phyloP scores from a whole-genome alignment of 2,888 invertebrate species.

The Nipponacmea schrenckii region DNA sequence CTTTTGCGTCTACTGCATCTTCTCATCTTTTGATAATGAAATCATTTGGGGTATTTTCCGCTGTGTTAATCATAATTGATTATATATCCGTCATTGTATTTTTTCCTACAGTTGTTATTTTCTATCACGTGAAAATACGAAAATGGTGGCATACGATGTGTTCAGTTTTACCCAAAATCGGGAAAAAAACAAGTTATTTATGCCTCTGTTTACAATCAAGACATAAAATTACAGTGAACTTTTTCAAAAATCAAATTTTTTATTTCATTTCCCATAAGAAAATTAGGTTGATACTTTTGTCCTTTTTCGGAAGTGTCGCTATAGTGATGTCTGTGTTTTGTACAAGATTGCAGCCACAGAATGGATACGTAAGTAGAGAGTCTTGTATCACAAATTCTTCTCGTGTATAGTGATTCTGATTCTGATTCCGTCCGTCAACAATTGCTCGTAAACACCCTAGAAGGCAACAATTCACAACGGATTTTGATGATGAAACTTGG shows the following conservation, averaged over 20 bases:
- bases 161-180: conserved; percentile 30
- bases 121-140: conserved; percentile 45
- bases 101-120: conserved; percentile 44
- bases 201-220: neutral
- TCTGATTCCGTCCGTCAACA: no score
- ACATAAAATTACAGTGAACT: conserved; percentile 12
- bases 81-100: conserved; percentile 52
- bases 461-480: no score
- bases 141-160: conserved; percentile 21
- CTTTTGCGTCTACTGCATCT: conserved; percentile 49
- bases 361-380: conserved; percentile 48
- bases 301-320: conserved; percentile 32
- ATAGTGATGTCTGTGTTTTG: conserved; percentile 42
- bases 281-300: conserved; percentile 44
- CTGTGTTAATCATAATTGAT: conserved; percentile 47
- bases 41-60: conserved; percentile 57
- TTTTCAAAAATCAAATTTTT: conserved; percentile 49
- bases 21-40: conserved; percentile 52
- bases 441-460: no score
- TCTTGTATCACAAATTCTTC: no score
- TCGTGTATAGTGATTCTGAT: no score
- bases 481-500: no score
- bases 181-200: neutral
- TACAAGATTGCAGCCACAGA: conserved; percentile 47
- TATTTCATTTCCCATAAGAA: conserved; percentile 47